Base-by-base conservation (phyloP, 2,113 vertebrate species). In the Ranitomeya variabilis region DNA sequence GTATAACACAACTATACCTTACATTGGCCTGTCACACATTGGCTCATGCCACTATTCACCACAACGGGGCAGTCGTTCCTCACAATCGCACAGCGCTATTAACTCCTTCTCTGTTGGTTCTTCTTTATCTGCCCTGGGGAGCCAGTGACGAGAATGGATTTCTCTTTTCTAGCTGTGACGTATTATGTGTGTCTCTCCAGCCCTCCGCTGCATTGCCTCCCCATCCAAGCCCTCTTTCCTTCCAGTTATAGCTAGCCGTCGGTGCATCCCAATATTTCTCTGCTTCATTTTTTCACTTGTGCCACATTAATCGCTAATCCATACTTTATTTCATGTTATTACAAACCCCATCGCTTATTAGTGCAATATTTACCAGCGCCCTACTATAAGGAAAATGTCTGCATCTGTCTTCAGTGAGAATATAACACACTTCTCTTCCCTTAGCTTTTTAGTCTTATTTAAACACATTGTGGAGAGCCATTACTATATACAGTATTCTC, bases 161-260 rank as follows among this genome's bases (percentile, higher is more conserved):
- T 64, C 86, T 81, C 79, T 57, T 76, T 83, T 82, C 80, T 67
- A 80, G 77, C 77, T 87, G 86, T 87, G 86, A 87, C 86, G 86
- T 87, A 80, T 45, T 59, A 87, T n/a, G 62, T 80, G 86, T 86
- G 21, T 87, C 85, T 79, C 71, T 87, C 74, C 76, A 87, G 85
- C 74, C 73, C 84, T 59, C 84, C 60, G 84, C 84, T 86, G 71
- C 84, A 59, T 76, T 21, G 31, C 55, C 79, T 80, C 60, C 80
- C 80, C 64, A 62, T 76, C 55, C 57, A 0, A 76, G 73, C 67
- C 19, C 26, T 13, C 8, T 83, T 57, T 76, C 69, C 62, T 64
- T 16, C 14, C 82, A 55, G 64, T 79, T 15, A 31, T 52, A 78
- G 81, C 74, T 85, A 14, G 45, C 64, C 19, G 37, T 69, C 86